Evolutionary conservation across 2,888 invertebrate species (phyloP), one percentile per base, ranked within the genome.

Genomic region (Cheilosia scutellata): DNA sequence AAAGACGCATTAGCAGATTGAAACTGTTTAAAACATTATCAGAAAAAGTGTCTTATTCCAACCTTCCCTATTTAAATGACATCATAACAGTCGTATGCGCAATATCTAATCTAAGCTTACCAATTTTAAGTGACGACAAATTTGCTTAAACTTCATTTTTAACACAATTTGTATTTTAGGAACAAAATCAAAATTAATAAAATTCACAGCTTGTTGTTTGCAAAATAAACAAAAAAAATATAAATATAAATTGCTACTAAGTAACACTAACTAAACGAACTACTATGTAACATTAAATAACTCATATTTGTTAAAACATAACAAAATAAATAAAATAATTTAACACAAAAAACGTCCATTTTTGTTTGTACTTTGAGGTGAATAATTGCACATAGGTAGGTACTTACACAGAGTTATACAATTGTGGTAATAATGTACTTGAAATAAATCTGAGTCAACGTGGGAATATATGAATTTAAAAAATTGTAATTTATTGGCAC

Each of bases 51-150:
- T 16, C 33, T n/a, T 29, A 27, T 44, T 44, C 57, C 4, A 27
- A 44, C n/a, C 31, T 70, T 4, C 70, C 57, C 2, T 70, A 70
- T 44, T n/a, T 70, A 25, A 40, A 70, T 3, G 70, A 70, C 20
- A 27, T 70, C 2, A 27, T 70, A 13, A 70, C 27, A 6, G 53
- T 70, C 29, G 33, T 55, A 57, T 55, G 70, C 44, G 70, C 27
- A 11, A 27, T 70, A 4, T 57, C 42, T 44, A 68, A 70, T 31
- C 44, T 70, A 29, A 1, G 9, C 42, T 27, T n/a, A n/a, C 44
- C 42, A 16, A 70, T 70, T 29, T 57, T 70, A 27, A 53, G 44
- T 55, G 55, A 70, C 11, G 29, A 57, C 20, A 13, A n/a, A n/a
- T n/a, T n/a, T n/a, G n/a, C n/a, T n/a, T n/a, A n/a, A n/a, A n/a